Evolutionary conservation across 37 sponge, comb jelly and placozoan species (phyloP).

Genomic region (Hexactinellida sp.): DNA sequence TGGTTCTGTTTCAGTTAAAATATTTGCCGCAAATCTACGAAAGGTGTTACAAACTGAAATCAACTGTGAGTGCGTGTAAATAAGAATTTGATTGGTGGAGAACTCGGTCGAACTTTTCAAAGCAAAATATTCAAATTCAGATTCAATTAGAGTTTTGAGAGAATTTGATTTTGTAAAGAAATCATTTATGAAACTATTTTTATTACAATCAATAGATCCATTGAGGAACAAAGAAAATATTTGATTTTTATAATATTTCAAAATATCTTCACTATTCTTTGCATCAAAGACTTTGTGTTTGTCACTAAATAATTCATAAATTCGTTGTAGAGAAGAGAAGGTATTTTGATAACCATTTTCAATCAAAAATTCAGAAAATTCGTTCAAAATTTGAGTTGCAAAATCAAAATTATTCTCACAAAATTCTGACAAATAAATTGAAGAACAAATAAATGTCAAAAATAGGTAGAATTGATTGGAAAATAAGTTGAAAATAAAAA

Average conservation of each 20-base stretch:
- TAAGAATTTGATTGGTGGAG: not conserved
- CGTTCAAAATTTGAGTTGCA: not conserved
- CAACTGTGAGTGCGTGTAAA: not conserved
- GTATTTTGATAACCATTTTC: not conserved
- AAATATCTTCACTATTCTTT: not conserved
- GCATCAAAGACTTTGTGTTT: not conserved
- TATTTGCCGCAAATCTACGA: not conserved
- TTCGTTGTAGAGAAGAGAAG: not conserved
- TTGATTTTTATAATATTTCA: not conserved
- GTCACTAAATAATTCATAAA: not conserved
- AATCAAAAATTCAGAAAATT: slow-evolving; percentile 11
- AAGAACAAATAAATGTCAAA: not conserved
- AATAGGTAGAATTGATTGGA: not conserved
- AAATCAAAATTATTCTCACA: not conserved
- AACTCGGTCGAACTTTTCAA: not conserved
- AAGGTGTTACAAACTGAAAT: not conserved
- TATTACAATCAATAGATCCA: not conserved
- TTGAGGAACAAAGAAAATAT: not conserved
- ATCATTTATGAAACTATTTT: not conserved
- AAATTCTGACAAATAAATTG: not conserved
- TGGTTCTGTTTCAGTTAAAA: not conserved
- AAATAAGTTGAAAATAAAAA: slow-evolving; percentile 9
- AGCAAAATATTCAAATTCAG: not conserved
- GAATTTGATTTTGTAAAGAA: not conserved
- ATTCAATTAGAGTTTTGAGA: not conserved